These are phyloP conservation scores for Pomacea maculata DNA, from an alignment of 1,140 invertebrate genomes.

Conservation along the genomic window DNA sequence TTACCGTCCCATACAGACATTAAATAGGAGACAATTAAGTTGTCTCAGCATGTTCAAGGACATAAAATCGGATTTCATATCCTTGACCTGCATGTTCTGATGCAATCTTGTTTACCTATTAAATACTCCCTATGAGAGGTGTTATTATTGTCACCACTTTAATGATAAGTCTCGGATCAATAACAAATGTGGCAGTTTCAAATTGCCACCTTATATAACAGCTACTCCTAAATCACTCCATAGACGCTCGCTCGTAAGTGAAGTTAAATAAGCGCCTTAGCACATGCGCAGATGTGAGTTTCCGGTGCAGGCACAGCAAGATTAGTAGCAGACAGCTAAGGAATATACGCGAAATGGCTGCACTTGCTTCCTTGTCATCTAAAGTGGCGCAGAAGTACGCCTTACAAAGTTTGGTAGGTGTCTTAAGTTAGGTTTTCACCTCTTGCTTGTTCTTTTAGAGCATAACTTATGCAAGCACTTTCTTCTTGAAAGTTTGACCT, in stretches of 20 bases:
- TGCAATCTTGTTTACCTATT: too few relatives aligned
- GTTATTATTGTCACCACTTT: too few relatives aligned
- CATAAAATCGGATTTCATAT: too few relatives aligned
- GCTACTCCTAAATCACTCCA: not conserved
- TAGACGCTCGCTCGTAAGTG: not conserved
- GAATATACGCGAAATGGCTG: constrained; percentile 22
- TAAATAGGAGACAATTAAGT: too few relatives aligned
- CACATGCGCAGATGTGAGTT: constrained; percentile 5
- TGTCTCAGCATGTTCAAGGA: too few relatives aligned
- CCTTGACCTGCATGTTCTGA: too few relatives aligned
- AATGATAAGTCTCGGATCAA: too few relatives aligned
- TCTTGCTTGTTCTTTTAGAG: not conserved
- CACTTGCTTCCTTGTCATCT: constrained; percentile 23
- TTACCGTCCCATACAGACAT: too few relatives aligned
- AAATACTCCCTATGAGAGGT: too few relatives aligned
- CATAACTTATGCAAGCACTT: not conserved
- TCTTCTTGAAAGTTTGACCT: constrained; percentile 6
- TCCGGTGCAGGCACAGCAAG: constrained; percentile 6
- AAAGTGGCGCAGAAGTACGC: constrained; percentile 26
- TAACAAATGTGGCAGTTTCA: too few relatives aligned
- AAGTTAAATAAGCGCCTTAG: not conserved
- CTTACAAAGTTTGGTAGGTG: constrained; percentile 26
- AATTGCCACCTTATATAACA: not conserved
- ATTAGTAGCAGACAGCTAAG: constrained; percentile 9
- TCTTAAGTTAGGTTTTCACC: not conserved